A percentile compares a stretch with the other conserved stretches of the same genome.
phyloP scores from a whole-genome alignment of 2,888 invertebrate genomes.

The Liopterus haemorrhoidalis region DNA sequence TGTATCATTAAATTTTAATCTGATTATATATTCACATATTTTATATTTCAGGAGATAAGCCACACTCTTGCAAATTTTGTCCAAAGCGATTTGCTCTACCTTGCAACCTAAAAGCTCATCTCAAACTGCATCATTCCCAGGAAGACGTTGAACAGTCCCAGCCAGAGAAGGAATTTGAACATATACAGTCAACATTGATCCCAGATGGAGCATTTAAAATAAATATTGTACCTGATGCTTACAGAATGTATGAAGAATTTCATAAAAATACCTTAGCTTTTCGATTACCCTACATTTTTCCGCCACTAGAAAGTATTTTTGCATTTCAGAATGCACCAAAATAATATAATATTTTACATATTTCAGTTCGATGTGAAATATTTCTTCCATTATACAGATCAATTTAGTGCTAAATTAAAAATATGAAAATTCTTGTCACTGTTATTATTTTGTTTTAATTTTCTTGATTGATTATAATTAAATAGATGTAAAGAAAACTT shows the following conservation, averaged over 20 bases:
- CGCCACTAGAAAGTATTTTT: slow-evolving; percentile 18
- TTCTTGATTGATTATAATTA: too few relatives aligned
- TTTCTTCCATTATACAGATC: too few relatives aligned
- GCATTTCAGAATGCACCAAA: slow-evolving; percentile 19
- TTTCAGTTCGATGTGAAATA: too few relatives aligned
- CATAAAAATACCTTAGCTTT: slow-evolving; percentile 18
- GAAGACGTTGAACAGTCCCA: slow-evolving; percentile 9
- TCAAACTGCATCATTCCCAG: slow-evolving; percentile 30
- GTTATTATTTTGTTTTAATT: too few relatives aligned
- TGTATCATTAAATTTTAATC: not conserved
- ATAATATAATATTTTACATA: slow-evolving; percentile 4
- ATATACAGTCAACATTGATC: too few relatives aligned
- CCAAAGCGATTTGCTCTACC: slow-evolving; percentile 34
- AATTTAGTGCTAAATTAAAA: too few relatives aligned
- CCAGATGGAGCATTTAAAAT: too few relatives aligned
- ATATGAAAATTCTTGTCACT: too few relatives aligned
- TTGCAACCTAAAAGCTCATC: slow-evolving; percentile 35
- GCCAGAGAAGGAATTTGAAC: too few relatives aligned
- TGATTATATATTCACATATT: not conserved
- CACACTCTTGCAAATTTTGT: slow-evolving; percentile 32
- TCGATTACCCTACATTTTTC: slow-evolving; percentile 18
- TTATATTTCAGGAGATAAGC: slow-evolving; percentile 30
- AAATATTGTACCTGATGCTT: slow-evolving; percentile 17
- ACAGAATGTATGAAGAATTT: slow-evolving; percentile 20
- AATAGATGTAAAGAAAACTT: too few relatives aligned